These are phyloP conservation scores for Augiades crinisus DNA, from an alignment of 2,888 invertebrate genomes.

Conservation along the genomic window DNA sequence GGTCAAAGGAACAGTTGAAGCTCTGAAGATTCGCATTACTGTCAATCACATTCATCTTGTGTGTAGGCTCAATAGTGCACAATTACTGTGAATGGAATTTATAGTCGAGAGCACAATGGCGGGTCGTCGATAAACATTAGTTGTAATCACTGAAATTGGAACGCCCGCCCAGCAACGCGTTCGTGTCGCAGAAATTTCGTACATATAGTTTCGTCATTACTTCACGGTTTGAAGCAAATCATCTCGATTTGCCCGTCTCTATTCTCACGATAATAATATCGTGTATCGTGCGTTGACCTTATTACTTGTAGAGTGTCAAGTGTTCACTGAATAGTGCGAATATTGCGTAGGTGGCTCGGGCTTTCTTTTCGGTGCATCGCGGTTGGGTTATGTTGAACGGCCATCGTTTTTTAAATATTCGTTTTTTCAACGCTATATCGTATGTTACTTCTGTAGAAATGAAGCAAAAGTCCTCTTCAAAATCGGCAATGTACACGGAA, in stretches of 20 bases:
- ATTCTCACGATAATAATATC: slow-evolving; percentile 6
- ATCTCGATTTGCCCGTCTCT: slow-evolving; percentile 8
- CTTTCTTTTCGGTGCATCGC: no score
- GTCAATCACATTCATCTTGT: slow-evolving; percentile 55
- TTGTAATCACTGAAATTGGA: slow-evolving; percentile 39
- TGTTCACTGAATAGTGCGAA: no score
- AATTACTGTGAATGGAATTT: slow-evolving; percentile 41
- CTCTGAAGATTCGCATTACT: slow-evolving; percentile 34
- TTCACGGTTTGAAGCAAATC: slow-evolving; percentile 17
- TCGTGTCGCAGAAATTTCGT: neutral
- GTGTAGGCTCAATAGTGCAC: slow-evolving; percentile 41
- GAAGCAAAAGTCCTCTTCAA: no score
- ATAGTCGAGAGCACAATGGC: slow-evolving; percentile 40
- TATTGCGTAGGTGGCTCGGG: no score
- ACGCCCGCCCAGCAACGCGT: neutral
- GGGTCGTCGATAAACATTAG: slow-evolving; percentile 40
- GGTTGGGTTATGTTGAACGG: no score
- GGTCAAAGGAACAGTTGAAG: slow-evolving; percentile 36
- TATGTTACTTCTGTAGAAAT: no score
- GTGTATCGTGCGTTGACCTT: no score
- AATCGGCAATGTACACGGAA: no score
- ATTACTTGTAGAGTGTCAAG: no score
- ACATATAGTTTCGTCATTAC: slow-evolving; percentile 5
- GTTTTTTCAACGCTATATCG: no score
- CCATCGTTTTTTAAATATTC: no score